phyloP scores from a whole-genome alignment of 2,797 vertebrate genomes.

The Gallinago stenura region DNA sequence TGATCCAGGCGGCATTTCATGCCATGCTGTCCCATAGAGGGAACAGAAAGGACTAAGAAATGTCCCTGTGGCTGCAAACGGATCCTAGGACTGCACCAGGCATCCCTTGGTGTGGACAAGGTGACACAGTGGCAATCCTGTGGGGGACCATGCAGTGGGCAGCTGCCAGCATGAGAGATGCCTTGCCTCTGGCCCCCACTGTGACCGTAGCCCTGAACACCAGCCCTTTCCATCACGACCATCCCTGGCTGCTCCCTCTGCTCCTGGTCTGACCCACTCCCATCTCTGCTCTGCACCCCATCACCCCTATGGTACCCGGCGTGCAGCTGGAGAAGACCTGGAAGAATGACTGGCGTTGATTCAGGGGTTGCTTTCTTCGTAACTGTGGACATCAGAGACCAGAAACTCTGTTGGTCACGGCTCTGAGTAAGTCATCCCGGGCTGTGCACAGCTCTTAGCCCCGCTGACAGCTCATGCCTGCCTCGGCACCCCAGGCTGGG shows the following conservation, averaged over 20 bases:
- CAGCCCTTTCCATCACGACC: background rate
- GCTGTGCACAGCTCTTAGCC: background rate
- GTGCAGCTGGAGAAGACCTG: background rate
- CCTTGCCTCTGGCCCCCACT: background rate
- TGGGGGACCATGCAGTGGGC: background rate
- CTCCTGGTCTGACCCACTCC: background rate
- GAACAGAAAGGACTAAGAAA: background rate
- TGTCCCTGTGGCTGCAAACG: fast-evolving
- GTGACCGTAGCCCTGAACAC: fast-evolving
- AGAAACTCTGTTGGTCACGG: background rate
- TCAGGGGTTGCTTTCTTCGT: background rate
- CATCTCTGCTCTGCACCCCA: background rate
- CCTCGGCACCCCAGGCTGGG: fast-evolving
- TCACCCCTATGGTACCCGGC: fast-evolving
- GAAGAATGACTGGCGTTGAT: fast-evolving
- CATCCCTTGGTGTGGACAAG: fast-evolving
- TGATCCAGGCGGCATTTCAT: background rate
- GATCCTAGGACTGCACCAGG: background rate
- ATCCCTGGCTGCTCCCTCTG: background rate
- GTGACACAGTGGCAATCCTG: fast-evolving
- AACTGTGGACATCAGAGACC: background rate
- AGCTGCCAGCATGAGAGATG: background rate
- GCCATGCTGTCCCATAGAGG: background rate
- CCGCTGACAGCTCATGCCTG: fast-evolving
- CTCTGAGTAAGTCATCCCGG: background rate